Conservation (phyloP, 2,113 vertebrate genomes). For the Ifrita kowaldi region DNA sequence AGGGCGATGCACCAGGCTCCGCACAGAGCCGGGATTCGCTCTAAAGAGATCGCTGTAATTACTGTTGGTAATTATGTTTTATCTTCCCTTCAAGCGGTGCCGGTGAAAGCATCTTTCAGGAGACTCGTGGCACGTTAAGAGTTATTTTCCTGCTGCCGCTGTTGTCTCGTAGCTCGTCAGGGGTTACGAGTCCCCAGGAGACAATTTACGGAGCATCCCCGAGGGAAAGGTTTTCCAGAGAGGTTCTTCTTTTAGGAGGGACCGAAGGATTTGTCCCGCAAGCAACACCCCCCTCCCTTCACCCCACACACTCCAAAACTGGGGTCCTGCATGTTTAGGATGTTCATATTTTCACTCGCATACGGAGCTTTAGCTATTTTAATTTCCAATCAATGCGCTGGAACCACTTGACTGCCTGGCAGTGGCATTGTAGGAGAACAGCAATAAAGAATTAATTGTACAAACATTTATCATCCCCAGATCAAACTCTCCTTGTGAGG, state of each 20-base stretch:
- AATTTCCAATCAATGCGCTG: not conserved
- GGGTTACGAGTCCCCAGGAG: not conserved
- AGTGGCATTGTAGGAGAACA: not conserved
- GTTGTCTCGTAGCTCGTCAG: not conserved
- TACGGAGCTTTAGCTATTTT: not conserved
- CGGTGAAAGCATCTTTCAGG: not conserved
- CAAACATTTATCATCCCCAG: slow-evolving; percentile 45
- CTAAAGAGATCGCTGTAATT: not conserved
- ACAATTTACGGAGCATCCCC: not conserved
- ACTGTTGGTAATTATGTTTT: not conserved
- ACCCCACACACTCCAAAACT: accelerated
- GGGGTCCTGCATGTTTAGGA: not conserved
- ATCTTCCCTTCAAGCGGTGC: not conserved
- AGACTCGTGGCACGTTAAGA: not conserved
- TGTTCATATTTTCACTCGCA: not conserved
- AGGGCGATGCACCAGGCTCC: not conserved
- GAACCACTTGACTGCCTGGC: not conserved
- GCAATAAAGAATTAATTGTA: slow-evolving; percentile 52
- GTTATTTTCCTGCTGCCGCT: not conserved
- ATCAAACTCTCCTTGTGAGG: slow-evolving; percentile 37
- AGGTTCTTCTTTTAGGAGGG: not conserved
- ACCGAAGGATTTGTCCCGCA: not conserved
- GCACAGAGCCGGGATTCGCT: not conserved
- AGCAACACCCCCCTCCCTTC: accelerated
- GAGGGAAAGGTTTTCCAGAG: not conserved